Percentiles rank a stretch among this genome's conserved stretches.
These are phyloP conservation scores for Drosophila erecta DNA, from an alignment of 1,140 invertebrate species.

Conservation along the genomic window DNA sequence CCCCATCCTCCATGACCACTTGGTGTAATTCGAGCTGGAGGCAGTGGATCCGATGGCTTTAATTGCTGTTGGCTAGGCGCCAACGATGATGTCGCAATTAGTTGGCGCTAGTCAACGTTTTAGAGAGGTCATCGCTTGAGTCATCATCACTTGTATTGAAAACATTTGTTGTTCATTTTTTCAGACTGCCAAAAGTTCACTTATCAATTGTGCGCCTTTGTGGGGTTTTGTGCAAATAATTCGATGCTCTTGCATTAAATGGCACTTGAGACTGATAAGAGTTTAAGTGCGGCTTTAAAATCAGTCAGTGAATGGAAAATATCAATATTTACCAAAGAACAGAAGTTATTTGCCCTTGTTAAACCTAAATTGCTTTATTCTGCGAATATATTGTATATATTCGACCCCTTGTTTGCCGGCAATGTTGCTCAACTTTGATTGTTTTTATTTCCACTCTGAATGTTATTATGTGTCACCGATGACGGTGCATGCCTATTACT, in stretches of 20 bases:
- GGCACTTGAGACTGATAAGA: slow-evolving; percentile 1
- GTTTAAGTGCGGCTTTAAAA: not conserved
- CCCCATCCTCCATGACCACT: slow-evolving; percentile 4
- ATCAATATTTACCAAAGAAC: slow-evolving; percentile 5
- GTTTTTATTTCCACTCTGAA: slow-evolving; percentile 1
- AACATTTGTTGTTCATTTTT: not conserved
- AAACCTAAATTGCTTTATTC: too few relatives aligned
- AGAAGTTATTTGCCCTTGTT: not conserved
- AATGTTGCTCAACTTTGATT: not conserved
- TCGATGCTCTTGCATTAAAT: not conserved
- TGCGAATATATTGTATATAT: not conserved
- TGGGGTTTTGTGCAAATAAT: not conserved
- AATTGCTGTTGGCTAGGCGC: slow-evolving; percentile 23
- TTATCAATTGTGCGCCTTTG: too few relatives aligned
- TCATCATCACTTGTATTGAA: slow-evolving; percentile 15
- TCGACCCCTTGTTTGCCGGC: not conserved
- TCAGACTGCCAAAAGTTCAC: not conserved
- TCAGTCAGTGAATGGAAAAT: not conserved
- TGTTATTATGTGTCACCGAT: slow-evolving; percentile 15
- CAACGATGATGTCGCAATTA: slow-evolving; percentile 27
- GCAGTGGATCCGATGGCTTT: slow-evolving; percentile 39
- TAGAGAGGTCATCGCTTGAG: slow-evolving; percentile 12
- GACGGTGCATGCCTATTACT: slow-evolving; percentile 24
- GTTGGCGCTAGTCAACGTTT: slow-evolving; percentile 1
- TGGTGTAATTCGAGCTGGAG: slow-evolving; percentile 1